These are phyloP conservation scores for Pogonocherus hispidulus DNA, from an alignment of 2,888 invertebrate species.

Conservation along the genomic window DNA sequence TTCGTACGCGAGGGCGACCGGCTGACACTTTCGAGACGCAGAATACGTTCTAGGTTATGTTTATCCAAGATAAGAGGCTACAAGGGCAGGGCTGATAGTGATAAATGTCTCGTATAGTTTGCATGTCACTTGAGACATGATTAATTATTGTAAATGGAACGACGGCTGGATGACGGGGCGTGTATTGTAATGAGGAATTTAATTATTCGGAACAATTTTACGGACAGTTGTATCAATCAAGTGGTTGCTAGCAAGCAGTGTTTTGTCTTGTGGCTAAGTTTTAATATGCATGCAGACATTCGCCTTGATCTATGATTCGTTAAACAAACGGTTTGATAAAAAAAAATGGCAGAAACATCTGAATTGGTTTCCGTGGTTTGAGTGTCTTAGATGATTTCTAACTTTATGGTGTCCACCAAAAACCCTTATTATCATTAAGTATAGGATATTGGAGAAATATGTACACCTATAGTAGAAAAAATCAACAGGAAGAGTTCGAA, in stretches of 20 bases:
- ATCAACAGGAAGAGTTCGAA: no score
- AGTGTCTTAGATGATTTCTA: no score
- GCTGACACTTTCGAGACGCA: conserved; percentile 45
- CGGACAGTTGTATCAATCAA: conserved; percentile 3
- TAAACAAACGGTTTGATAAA: no score
- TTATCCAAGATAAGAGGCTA: conserved; percentile 45
- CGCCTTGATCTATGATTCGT: no score
- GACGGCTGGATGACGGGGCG: conserved; percentile 13
- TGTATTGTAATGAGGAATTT: conserved; percentile 22
- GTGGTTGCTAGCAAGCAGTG: neutral
- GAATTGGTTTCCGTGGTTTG: no score
- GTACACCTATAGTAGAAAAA: no score
- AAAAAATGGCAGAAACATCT: no score
- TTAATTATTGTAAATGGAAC: conserved; percentile 33
- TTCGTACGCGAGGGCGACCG: conserved; percentile 42
- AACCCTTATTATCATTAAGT: no score
- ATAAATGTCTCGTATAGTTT: conserved; percentile 35
- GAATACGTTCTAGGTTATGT: conserved; percentile 48
- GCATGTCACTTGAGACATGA: conserved; percentile 33
- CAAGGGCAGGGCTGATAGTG: conserved; percentile 27
- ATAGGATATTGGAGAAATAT: no score
- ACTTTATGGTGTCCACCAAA: no score
- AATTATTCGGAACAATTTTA: conserved; percentile 26
- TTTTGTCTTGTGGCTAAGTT: no score
- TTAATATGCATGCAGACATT: no score